Evolutionary conservation across 2,797 vertebrate genomes (phyloP), one percentile per base, ranked within the genome.

Genomic region (Fundulus diaphanus): DNA sequence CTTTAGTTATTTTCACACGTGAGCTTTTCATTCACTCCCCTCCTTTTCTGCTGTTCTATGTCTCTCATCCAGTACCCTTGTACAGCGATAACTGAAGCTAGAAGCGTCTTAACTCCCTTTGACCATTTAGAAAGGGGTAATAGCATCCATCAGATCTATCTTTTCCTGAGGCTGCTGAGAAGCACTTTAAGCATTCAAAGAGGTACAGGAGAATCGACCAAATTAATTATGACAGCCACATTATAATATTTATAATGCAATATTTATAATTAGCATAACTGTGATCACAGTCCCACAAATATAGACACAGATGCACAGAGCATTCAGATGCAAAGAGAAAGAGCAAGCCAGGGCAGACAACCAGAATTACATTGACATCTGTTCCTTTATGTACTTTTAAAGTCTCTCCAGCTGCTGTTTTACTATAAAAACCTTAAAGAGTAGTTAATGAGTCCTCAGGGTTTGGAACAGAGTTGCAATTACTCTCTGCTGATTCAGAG

Each of bases 361-460:
- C 49, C 37, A 73, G 48, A 57, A 49, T 87, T 68, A 86, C 80
- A 81, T 84, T 81, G 85, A 87, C 86, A 90, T 89, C 87, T 92
- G 90, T 79, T 91, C 82, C 73, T 87, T 90, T 82, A 85, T 84
- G 86, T 83, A 79, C 80, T 83, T 84, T 81, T 82, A 78, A 88
- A 90, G 70, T 75, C 85, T 78, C 80, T 77, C 87, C 82, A 29
- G 88, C 87, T 89, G 88, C 85, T 56, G 70, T 13, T 71, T 68
- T 67, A 29, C 70, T 78, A 78, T 88, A 85, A 90, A 89, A 83
- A 67, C 73, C 77, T 83, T 77, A 80, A 87, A 86, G n/a, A 54
- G 46, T 85, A 89, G 81, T 70, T 72, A 89, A 89, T 52, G 66
- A 84, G 81, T 80, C 87, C 84, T 88, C 79, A 76, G 88, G 89